Percentiles rank a stretch among this genome's conserved stretches.
Conservation (phyloP, 2,888 invertebrate genomes). For the Auanema sp. region DNA sequence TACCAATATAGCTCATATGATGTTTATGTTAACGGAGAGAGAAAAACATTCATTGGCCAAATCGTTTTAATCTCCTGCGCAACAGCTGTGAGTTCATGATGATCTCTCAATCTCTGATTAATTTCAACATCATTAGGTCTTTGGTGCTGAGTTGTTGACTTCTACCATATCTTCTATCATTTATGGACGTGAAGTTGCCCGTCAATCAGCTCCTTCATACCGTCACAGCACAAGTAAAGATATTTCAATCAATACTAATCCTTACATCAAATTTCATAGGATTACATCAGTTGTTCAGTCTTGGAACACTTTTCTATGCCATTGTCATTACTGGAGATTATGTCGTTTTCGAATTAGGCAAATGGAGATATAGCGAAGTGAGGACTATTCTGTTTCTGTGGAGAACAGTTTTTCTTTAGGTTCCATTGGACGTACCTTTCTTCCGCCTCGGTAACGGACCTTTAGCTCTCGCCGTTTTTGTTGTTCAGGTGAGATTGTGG, state of each 20-base stretch:
- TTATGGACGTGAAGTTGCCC: conserved; percentile 45
- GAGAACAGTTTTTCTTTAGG: conserved; percentile 4
- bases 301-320: conserved; percentile 60
- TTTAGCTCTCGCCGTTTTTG: conserved; percentile 54
- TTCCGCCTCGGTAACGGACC: conserved; percentile 62
- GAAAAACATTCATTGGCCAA: conserved; percentile 49
- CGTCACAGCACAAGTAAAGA: conserved; percentile 30
- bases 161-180: conserved; percentile 44
- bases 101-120: not conserved
- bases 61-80: conserved; percentile 57
- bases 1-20: conserved; percentile 57
- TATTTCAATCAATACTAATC: not conserved
- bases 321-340: conserved; percentile 60
- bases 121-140: conserved; percentile 20
- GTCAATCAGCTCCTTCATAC: conserved; percentile 38
- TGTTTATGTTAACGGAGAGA: conserved; percentile 40
- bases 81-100: conserved; percentile 34
- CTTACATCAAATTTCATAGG: conserved; percentile 13
- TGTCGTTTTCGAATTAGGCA: conserved; percentile 62
- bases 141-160: conserved; percentile 44
- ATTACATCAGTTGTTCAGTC: conserved; percentile 52
- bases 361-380: conserved; percentile 59
- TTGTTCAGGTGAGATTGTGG: conserved; percentile 49
- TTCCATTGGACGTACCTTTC: conserved; percentile 58
- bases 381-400: not conserved